Percentiles rank a stretch among this genome's conserved stretches.
phyloP scores from a whole-genome alignment of 2,113 vertebrate species.

The Propithecus coquereli region DNA sequence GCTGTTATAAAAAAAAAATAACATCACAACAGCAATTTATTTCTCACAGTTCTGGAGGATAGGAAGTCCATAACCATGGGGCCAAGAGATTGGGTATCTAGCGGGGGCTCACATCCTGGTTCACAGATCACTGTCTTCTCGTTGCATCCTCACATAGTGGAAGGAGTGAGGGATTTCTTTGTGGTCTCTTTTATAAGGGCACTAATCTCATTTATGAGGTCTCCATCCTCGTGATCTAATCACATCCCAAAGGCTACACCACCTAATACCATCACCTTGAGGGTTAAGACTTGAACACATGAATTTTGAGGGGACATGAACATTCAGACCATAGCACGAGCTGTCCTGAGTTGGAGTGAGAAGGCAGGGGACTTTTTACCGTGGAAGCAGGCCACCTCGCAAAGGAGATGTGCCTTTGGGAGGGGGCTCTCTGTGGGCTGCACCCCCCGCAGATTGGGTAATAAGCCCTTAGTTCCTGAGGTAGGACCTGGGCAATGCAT shows the following conservation, averaged over 20 bases:
- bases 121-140: neutral
- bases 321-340: neutral
- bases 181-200: neutral
- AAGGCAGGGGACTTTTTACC: neutral
- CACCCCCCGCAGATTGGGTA: neutral
- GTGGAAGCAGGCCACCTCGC: neutral
- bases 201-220: neutral
- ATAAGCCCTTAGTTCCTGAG: neutral
- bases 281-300: neutral
- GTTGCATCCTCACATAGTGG: neutral
- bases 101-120: neutral
- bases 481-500: neutral
- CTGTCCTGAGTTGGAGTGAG: neutral
- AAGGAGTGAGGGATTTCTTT: neutral
- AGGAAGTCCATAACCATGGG: neutral
- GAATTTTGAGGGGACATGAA: neutral
- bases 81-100: neutral
- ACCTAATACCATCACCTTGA: neutral
- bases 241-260: neutral
- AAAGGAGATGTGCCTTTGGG: neutral
- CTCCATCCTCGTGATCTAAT: neutral
- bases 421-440: neutral
- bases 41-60: neutral
- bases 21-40: neutral
- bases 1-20: neutral